phyloP scores from a whole-genome alignment of 2,797 vertebrate genomes.

The Alauda arvensis region DNA sequence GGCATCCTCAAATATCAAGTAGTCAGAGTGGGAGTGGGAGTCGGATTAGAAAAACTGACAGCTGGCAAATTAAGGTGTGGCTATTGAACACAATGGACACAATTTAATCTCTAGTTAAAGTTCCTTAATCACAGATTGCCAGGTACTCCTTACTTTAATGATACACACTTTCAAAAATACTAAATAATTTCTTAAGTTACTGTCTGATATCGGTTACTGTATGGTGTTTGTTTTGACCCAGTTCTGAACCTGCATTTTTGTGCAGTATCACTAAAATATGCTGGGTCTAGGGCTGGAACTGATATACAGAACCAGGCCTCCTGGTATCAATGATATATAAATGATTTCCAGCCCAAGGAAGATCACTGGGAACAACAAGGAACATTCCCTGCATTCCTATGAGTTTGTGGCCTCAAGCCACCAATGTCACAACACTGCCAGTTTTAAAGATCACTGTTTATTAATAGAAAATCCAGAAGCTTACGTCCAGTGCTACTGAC shows the following conservation, averaged over 20 bases:
- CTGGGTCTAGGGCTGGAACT: not conserved
- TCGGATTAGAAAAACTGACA: not conserved
- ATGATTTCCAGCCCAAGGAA: rapidly evolving
- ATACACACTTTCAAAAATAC: not conserved
- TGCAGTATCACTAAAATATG: not conserved
- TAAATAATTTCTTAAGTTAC: not conserved
- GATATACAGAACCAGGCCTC: not conserved
- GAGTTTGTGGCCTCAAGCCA: not conserved
- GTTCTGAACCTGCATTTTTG: not conserved
- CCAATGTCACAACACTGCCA: not conserved
- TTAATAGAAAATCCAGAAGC: not conserved
- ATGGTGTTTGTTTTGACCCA: not conserved
- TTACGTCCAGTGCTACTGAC: not conserved
- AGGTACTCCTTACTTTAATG: not conserved
- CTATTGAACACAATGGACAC: not conserved
- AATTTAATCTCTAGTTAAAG: not conserved
- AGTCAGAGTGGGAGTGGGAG: not conserved
- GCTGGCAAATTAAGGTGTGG: not conserved
- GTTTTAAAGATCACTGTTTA: not conserved
- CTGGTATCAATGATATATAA: not conserved
- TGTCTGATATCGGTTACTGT: not conserved
- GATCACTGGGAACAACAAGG: not conserved
- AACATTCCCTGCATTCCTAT: not conserved
- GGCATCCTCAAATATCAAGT: not conserved
- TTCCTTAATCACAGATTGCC: not conserved